Conservation (phyloP, 2,113 vertebrate species). For the Anolis sagrei region DNA sequence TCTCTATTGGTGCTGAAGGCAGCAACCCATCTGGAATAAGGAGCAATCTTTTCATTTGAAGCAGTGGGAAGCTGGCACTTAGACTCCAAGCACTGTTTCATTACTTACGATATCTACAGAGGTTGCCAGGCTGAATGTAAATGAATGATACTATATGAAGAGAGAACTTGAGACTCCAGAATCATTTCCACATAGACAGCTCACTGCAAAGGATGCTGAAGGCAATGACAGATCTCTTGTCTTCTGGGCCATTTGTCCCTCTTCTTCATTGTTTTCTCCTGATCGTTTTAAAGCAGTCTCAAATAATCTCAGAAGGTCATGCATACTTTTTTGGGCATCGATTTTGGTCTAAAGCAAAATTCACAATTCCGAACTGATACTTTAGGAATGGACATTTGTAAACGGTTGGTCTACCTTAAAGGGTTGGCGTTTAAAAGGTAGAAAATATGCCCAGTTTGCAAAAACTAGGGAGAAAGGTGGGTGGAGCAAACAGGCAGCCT, state of each 20-base stretch:
- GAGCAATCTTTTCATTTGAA: slow-evolving; percentile 11
- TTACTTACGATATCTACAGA: slow-evolving; percentile 13
- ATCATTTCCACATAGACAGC: background rate
- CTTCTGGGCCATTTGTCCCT: background rate
- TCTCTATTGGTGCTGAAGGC: background rate
- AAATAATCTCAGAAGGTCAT: background rate
- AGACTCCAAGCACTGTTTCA: background rate
- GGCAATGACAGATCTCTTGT: background rate
- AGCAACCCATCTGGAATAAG: slow-evolving; percentile 7
- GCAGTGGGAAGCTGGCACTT: background rate
- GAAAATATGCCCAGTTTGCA: too few species aligned
- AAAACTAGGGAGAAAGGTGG: too few species aligned
- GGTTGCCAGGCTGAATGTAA: slow-evolving; percentile 20
- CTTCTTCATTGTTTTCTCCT: background rate
- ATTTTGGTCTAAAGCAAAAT: background rate
- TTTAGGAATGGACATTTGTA: too few species aligned
- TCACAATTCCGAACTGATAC: background rate
- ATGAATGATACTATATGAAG: background rate
- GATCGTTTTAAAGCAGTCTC: background rate
- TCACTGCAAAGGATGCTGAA: background rate
- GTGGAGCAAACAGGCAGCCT: too few species aligned
- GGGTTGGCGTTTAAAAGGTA: too few species aligned
- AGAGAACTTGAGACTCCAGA: background rate
- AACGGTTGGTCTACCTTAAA: too few species aligned
- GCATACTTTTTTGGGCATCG: background rate